Percentiles rank a stretch among this genome's conserved stretches.
Evolutionary conservation across 1,140 invertebrate genomes (phyloP).

Genomic region (Rhysida immarginata): DNA sequence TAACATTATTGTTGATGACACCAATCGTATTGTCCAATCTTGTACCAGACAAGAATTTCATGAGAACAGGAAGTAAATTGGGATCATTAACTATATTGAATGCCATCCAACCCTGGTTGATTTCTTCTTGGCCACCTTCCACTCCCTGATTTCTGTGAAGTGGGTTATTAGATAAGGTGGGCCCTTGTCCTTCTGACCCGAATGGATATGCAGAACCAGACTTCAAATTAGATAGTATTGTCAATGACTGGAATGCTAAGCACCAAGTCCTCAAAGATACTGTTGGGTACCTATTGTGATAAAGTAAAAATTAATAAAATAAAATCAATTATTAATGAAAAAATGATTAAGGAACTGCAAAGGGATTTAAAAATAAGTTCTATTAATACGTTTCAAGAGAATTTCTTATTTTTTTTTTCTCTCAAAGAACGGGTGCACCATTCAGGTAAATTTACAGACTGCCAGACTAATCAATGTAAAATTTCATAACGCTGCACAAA

Average conservation of each 20-base stretch:
- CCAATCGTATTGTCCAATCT: slow-evolving; percentile 26
- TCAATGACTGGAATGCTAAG: slow-evolving; percentile 47
- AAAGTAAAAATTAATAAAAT: neutral
- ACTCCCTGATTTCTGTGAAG: neutral
- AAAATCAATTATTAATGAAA: neutral
- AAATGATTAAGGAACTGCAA: too few species aligned
- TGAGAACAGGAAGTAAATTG: slow-evolving; percentile 52
- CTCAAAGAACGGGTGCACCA: too few species aligned
- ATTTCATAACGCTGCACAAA: too few species aligned
- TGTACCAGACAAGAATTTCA: slow-evolving; percentile 51
- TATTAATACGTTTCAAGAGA: too few species aligned
- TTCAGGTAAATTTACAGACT: too few species aligned
- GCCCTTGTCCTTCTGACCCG: neutral
- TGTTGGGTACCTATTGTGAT: slow-evolving; percentile 37
- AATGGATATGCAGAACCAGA: slow-evolving; percentile 6
- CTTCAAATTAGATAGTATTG: slow-evolving; percentile 17
- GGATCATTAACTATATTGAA: slow-evolving; percentile 46
- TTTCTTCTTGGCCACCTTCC: neutral
- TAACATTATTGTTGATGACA: neutral
- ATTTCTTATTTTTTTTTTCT: too few species aligned
- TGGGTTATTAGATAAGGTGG: neutral
- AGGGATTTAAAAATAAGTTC: too few species aligned
- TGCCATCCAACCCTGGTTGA: slow-evolving; percentile 30
- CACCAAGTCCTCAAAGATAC: slow-evolving; percentile 57
- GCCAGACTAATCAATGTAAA: too few species aligned